Conservation (phyloP, 2,888 invertebrate species). For the Tolmerus cingulatus region DNA sequence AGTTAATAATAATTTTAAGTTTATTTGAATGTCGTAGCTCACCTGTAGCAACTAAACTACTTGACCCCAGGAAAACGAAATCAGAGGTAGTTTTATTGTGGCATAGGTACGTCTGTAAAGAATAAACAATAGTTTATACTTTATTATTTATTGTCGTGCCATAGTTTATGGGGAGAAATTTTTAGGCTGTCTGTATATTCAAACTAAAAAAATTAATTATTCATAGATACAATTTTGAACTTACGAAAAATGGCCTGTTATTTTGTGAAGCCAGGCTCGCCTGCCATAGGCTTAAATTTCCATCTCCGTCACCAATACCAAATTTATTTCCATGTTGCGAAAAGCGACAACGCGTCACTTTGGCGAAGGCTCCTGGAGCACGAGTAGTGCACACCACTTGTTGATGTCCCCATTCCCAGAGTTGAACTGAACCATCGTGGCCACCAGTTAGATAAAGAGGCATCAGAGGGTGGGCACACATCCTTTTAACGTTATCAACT, state of each 20-base stretch:
- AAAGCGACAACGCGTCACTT: constrained; percentile 94
- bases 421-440: constrained; percentile 93
- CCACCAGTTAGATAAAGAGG: constrained; percentile 95
- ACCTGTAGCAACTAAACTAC: constrained; percentile 94
- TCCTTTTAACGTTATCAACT: constrained; percentile 92
- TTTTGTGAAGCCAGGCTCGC: constrained; percentile 80
- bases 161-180: too few relatives aligned
- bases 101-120: constrained; percentile 88
- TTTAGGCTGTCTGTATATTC: too few relatives aligned
- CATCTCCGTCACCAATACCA: constrained; percentile 97
- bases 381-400: constrained; percentile 90
- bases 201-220: too few relatives aligned
- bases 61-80: constrained; percentile 97
- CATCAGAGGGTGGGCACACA: constrained; percentile 94
- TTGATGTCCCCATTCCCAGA: constrained; percentile 98
- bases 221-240: constrained; percentile 58
- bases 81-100: constrained; percentile 97
- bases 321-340: constrained; percentile 98
- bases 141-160: background rate
- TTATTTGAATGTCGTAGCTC: constrained; percentile 48
- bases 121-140: constrained; percentile 25
- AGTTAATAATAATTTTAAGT: background rate
- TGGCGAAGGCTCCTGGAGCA: constrained; percentile 93
- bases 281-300: constrained; percentile 95
- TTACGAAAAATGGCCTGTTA: constrained; percentile 86